Base-by-base conservation (phyloP, 2,888 invertebrate genomes). In the Crepidodera aurea region DNA sequence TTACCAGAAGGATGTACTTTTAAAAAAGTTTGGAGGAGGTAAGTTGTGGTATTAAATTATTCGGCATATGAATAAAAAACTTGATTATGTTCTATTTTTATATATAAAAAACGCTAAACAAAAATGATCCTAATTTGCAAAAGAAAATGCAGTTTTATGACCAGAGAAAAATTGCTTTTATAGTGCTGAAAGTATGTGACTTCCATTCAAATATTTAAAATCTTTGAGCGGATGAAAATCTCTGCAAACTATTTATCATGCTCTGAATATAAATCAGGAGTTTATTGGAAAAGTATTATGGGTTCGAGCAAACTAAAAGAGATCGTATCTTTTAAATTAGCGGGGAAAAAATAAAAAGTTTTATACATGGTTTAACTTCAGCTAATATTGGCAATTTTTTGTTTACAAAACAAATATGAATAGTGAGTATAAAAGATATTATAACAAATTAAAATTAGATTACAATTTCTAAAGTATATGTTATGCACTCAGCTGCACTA, bases 221-320 rank as follows among this genome's bases (percentile, higher is more conserved):
- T 55, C 44, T 51, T 51, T 7, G n/a, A 15, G 15, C 15, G 32
- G 13, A 29, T 58, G 22, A 19, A 51, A 62, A 39, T 57, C 46
- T 46, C 32, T 25, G 44, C 56, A 61, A 61, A 56, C 61, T 61
- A 56, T 61, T 61, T 61, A 56, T 56, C 61, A 61, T 61, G 61
- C 61, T 51, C 40, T 34, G 61, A 61, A 61, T 61, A 61, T 61
- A 55, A 61, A 61, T 61, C 55, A 44, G 50, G 16, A 55, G 55
- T 61, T 61, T 61, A 61, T 61, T 50, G 61, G 61, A 53, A 55
- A 61, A 34, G 56, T 25, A 44, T 61, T 50, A 18, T 18, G 34
- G 40, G 15, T 57, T 39, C 39, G 12, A 27, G 10, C 25, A 16
- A 37, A 40, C 51, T 51, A 40, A 39, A 50, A 51, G 32, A 29